A percentile compares a stretch with the other conserved stretches of the same genome.
These are phyloP conservation scores for Rhinogobius similis DNA, from an alignment of 2,113 vertebrate genomes.

Conservation along the genomic window DNA sequence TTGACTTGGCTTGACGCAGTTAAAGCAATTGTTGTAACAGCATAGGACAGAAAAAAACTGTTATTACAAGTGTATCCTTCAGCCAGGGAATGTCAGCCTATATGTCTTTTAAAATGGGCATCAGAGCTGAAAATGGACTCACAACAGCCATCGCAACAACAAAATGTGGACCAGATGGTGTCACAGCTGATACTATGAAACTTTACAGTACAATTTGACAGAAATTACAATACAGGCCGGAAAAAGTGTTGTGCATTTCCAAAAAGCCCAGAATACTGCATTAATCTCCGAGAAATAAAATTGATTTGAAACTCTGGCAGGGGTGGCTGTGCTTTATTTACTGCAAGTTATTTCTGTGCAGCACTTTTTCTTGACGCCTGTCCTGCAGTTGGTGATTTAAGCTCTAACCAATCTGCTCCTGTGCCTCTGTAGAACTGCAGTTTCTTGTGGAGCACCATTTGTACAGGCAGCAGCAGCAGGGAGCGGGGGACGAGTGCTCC, in stretches of 20 bases:
- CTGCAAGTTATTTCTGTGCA: constrained; percentile 12
- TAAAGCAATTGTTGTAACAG: no score
- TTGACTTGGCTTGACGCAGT: no score
- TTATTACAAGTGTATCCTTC: no score
- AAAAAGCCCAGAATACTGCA: no score
- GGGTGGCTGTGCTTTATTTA: not conserved
- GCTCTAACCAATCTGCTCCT: constrained; percentile 3
- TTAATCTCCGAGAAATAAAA: no score
- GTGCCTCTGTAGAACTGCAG: constrained; percentile 82
- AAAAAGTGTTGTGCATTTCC: not conserved
- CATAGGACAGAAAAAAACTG: no score
- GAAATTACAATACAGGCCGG: no score
- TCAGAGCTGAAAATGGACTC: no score
- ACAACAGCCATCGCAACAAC: no score
- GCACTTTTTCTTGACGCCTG: constrained; percentile 24
- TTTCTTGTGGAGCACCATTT: constrained; percentile 90
- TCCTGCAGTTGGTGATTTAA: constrained; percentile 2
- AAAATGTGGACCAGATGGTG: no score
- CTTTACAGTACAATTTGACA: not conserved
- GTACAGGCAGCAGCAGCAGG: constrained; percentile 84
- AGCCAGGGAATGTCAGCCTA: no score
- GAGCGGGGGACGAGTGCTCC: constrained; percentile 74
- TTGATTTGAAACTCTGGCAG: constrained; percentile 6
- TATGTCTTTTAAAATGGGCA: no score
- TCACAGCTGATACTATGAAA: not conserved